Evolutionary conservation across 2,888 invertebrate genomes (phyloP), one percentile per base, ranked within the genome.

Genomic region (Seladonia tumulorum): DNA sequence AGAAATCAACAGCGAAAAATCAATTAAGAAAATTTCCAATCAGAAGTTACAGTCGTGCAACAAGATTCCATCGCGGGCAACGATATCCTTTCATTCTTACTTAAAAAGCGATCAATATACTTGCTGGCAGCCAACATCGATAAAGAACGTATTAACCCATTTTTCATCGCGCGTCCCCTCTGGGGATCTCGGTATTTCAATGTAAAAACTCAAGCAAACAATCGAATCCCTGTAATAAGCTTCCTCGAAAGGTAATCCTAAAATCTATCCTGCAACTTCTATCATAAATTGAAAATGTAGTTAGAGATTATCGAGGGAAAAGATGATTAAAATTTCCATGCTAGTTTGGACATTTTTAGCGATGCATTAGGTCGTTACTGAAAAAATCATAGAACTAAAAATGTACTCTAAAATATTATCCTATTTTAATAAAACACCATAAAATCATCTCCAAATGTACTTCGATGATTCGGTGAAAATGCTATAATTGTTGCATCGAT

Each of bases 121-220:
- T 66, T 8, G 35, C 7, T 18, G 16, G 66, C 66, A 29, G 18
- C 16, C 66, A 35, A 18, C 18, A 29, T 66, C 66, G 16, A 66
- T 35, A 66, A 66, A 66, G 18, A 66, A 3, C 66, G 35, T 66
- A 66, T 66, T 66, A 66, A 66, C 66, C 35, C 35, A 66, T 35
- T 66, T 66, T 35, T 18, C 16, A 18, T 3, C 35, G 63, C 14
- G 29, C 2, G 63, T 3, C 66, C 35, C 66, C 35, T 66, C 66
- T 18, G 18, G 8, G 18, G 35, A 66, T 35, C 16, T 10, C 35
- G 10, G 18, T 29, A 29, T 35, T 66, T 35, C 35, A 35, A 35
- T 66, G 8, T 66, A 18, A 66, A 66, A 66, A 16, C 35, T 35
- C 8, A 18, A 66, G 2, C 66, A 35, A 35, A 35, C 66, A 3